Conservation (phyloP, 2,113 vertebrate genomes). For the Varanus komodoensis region DNA sequence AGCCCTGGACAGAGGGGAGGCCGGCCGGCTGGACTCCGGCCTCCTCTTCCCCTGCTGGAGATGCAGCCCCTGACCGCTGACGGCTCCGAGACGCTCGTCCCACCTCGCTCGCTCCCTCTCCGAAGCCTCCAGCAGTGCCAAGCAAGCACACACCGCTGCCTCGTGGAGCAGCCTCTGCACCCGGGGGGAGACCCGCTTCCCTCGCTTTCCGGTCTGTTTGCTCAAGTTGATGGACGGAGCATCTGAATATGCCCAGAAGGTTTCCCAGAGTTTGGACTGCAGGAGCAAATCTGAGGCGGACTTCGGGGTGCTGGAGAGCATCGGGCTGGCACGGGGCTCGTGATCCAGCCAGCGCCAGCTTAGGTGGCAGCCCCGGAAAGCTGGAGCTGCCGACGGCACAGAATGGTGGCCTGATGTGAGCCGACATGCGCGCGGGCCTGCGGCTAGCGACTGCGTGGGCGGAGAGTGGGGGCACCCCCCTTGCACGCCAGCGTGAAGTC, state of each 20-base stretch:
- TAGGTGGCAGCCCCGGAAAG: no score
- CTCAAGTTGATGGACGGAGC: fast-evolving
- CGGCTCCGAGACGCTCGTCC: background rate
- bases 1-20: background rate
- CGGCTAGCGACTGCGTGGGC: background rate
- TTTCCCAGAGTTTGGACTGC: background rate
- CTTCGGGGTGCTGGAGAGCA: background rate
- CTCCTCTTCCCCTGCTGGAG: background rate
- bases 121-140: background rate
- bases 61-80: background rate
- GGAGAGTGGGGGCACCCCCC: background rate
- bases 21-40: background rate
- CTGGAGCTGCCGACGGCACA: background rate
- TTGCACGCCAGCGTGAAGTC: background rate
- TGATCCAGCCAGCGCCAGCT: background rate
- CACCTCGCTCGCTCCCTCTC: fast-evolving
- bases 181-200: no score
- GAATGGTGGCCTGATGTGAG: background rate
- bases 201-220: fast-evolving
- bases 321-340: background rate
- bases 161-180: fast-evolving
- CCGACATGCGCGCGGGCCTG: background rate
- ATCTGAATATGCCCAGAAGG: fast-evolving
- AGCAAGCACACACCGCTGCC: background rate
- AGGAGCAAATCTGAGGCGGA: background rate